These are phyloP conservation scores for Cheilosia grossa DNA, from an alignment of 2,888 invertebrate genomes.

Conservation along the genomic window DNA sequence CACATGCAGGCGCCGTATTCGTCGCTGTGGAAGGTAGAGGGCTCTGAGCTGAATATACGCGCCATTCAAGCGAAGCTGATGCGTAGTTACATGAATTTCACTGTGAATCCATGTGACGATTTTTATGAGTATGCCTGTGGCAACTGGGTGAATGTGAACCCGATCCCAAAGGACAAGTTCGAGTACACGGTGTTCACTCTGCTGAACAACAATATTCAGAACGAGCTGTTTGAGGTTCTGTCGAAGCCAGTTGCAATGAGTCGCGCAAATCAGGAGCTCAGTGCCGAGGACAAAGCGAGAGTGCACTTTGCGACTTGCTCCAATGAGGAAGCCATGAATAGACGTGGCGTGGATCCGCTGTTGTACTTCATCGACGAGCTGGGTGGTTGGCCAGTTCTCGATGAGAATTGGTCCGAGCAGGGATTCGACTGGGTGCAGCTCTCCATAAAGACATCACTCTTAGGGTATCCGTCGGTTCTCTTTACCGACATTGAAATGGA, in stretches of 20 bases:
- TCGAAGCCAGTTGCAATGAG: constrained; percentile 27
- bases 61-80: constrained; percentile 63
- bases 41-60: constrained; percentile 49
- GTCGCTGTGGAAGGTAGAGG: constrained; percentile 60
- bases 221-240: constrained; percentile 57
- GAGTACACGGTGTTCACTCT: constrained; percentile 64
- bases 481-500: constrained; percentile 56
- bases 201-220: constrained; percentile 61
- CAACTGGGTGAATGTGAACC: constrained; percentile 64
- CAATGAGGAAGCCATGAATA: constrained; percentile 57
- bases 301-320: constrained; percentile 59
- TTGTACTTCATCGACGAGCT: constrained; percentile 65
- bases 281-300: constrained; percentile 67
- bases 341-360: constrained; percentile 58
- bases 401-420: constrained; percentile 66
- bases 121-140: constrained; percentile 75
- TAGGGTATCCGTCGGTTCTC: constrained; percentile 41
- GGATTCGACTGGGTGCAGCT: constrained; percentile 66
- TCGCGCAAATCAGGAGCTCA: constrained; percentile 39
- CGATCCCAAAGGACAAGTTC: constrained; percentile 69
- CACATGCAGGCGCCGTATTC: constrained; percentile 43
- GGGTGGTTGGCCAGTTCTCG: constrained; percentile 72
- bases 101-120: constrained; percentile 67
- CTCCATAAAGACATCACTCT: constrained; percentile 36
- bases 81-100: constrained; percentile 64